Percentiles rank a stretch among this genome's conserved stretches.
These are phyloP conservation scores for Platycheirus rosarum DNA, from an alignment of 2,888 invertebrate genomes.

Conservation along the genomic window DNA sequence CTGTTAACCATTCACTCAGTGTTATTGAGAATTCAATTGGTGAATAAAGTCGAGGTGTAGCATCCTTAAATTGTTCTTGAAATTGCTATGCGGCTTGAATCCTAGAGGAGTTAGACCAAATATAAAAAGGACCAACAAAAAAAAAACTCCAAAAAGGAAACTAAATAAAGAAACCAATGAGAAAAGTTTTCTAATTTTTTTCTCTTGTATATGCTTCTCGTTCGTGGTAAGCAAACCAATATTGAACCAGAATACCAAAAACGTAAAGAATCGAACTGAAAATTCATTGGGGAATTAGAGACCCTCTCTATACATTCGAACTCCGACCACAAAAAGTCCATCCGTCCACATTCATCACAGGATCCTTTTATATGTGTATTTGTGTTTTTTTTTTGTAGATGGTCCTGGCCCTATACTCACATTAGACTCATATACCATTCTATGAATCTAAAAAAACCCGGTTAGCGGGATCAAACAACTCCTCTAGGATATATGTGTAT, in stretches of 20 bases:
- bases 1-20: slow-evolving; percentile 52
- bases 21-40: slow-evolving; percentile 69
- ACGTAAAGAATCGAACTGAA: slow-evolving; percentile 65
- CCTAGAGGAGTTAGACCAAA: slow-evolving; percentile 45
- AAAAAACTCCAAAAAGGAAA: slow-evolving; percentile 17
- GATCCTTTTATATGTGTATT: slow-evolving; percentile 8
- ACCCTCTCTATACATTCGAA: slow-evolving; percentile 29
- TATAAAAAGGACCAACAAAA: slow-evolving; percentile 18
- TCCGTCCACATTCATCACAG: slow-evolving; percentile 56
- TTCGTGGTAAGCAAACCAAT: slow-evolving; percentile 55
- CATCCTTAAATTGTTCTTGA: slow-evolving; percentile 63
- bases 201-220: slow-evolving; percentile 14
- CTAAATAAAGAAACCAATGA: slow-evolving; percentile 70
- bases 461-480: slow-evolving; percentile 45
- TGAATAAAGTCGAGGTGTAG: slow-evolving; percentile 65
- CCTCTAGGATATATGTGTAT: slow-evolving; percentile 5
- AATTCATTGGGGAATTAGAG: slow-evolving; percentile 72
- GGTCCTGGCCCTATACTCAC: slow-evolving; percentile 26
- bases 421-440: slow-evolving; percentile 34
- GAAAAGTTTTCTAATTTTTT: slow-evolving; percentile 72
- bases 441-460: slow-evolving; percentile 5
- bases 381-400: slow-evolving; percentile 5
- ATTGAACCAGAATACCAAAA: slow-evolving; percentile 36
- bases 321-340: slow-evolving; percentile 57
- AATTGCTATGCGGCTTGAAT: slow-evolving; percentile 72